Conservation (phyloP, 2,113 vertebrate species). For the Spizaetus ornatus region DNA sequence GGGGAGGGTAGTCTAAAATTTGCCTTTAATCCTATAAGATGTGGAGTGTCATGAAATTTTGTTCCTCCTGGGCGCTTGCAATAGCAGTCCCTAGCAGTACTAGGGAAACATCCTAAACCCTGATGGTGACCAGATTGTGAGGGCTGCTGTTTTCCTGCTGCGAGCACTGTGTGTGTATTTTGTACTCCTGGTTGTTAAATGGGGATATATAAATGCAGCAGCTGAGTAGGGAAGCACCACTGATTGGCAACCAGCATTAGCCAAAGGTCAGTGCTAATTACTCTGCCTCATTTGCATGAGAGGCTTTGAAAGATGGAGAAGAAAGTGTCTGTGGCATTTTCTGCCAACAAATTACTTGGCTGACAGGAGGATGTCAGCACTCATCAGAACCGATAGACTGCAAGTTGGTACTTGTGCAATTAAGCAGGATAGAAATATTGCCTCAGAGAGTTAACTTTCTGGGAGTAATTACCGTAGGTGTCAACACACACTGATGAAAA, state of each 20-base stretch:
- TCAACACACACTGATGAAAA: not conserved
- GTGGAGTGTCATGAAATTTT: not conserved
- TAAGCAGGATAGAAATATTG: constrained; percentile 44
- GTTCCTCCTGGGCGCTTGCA: not conserved
- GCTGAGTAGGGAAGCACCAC: not conserved
- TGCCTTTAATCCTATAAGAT: not conserved
- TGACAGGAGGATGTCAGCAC: constrained; percentile 51
- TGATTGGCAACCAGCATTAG: constrained; percentile 48
- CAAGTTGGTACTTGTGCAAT: constrained; percentile 27
- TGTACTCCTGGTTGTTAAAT: not conserved
- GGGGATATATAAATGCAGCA: not conserved
- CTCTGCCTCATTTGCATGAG: constrained; percentile 56
- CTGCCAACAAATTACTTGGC: constrained; percentile 58
- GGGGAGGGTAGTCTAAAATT: not conserved
- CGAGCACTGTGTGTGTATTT: accelerated
- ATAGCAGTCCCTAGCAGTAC: not conserved
- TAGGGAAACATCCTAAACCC: not conserved
- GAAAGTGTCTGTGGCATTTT: constrained; percentile 63
- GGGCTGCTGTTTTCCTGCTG: not conserved
- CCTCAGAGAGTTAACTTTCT: constrained; percentile 53
- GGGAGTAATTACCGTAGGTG: constrained; percentile 53
- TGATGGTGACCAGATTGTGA: not conserved
- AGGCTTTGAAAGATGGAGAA: constrained; percentile 56
- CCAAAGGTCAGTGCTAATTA: constrained; percentile 70
- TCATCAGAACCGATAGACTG: constrained; percentile 33